Conservation (phyloP, 1,140 invertebrate species). For the Archegozetes longisetosus region DNA sequence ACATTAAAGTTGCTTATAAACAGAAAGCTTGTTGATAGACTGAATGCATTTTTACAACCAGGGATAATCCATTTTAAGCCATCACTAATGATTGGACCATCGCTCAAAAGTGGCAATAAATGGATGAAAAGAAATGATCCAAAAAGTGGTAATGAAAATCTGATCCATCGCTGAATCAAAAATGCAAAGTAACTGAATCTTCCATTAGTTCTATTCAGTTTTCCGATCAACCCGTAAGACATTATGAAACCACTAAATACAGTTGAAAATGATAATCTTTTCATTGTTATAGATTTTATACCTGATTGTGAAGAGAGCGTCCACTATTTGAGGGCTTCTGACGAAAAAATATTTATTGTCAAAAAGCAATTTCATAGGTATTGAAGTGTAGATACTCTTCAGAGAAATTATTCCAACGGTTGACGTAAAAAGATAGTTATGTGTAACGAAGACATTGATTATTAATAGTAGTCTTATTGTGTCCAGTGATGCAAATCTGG, state of each 20-base stretch:
- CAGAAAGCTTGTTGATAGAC: not conserved
- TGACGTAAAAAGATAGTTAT: constrained; percentile 4
- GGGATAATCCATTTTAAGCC: not conserved
- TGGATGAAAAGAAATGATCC: constrained; percentile 7
- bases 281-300: not conserved
- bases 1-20: constrained; percentile 6
- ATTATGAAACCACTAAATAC: constrained; percentile 15
- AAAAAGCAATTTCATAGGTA: not conserved
- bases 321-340: constrained; percentile 3
- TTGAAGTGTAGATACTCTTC: constrained; percentile 1
- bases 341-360: constrained; percentile 8
- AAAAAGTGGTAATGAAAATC: constrained; percentile 1
- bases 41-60: not conserved
- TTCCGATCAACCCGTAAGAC: not conserved
- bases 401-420: not conserved
- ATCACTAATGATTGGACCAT: constrained; percentile 5
- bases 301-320: constrained; percentile 8
- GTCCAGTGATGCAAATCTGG: not conserved
- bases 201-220: not conserved
- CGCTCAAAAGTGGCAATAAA: not conserved
- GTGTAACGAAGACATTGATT: not conserved
- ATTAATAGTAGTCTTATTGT: constrained; percentile 1
- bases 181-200: constrained; percentile 11
- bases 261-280: not conserved
- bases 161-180: not conserved